Conservation (phyloP, 2,113 vertebrate species). For the Limnothrissa miodon region DNA sequence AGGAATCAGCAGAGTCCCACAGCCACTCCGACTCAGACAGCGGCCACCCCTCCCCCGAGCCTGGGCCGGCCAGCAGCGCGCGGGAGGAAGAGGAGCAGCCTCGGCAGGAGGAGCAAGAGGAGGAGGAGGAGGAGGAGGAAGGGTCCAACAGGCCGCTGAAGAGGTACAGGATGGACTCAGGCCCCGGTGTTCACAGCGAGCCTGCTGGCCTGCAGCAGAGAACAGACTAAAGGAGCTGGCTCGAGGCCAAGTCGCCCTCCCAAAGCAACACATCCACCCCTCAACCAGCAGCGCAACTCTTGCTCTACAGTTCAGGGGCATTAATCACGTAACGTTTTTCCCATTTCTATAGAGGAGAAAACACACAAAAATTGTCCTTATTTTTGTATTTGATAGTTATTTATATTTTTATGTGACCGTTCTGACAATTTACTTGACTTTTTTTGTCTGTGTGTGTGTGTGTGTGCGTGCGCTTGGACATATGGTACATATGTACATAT, state of each 20-base stretch:
- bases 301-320: neutral
- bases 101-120: constrained; percentile 50
- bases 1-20: neutral
- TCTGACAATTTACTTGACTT: constrained; percentile 29
- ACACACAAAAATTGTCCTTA: constrained; percentile 63
- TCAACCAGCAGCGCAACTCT: constrained; percentile 52
- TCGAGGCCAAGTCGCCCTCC: constrained; percentile 59
- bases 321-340: constrained; percentile 44
- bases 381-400: constrained; percentile 79
- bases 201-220: neutral
- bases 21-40: neutral
- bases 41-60: constrained; percentile 12
- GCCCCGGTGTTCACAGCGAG: constrained; percentile 21
- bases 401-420: constrained; percentile 73
- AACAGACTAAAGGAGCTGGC: neutral
- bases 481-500: neutral
- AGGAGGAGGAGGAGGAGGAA: constrained; percentile 68
- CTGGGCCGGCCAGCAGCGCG: neutral
- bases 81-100: neutral
- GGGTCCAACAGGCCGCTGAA: constrained; percentile 73
- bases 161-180: constrained; percentile 63
- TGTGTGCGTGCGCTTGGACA: constrained; percentile 14
- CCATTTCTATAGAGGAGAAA: constrained; percentile 63
- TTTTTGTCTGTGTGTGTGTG: neutral
- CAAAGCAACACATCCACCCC: constrained; percentile 47